Evolutionary conservation across 2,113 vertebrate species (phyloP).

Genomic region (Nothobranchius furzeri): DNA sequence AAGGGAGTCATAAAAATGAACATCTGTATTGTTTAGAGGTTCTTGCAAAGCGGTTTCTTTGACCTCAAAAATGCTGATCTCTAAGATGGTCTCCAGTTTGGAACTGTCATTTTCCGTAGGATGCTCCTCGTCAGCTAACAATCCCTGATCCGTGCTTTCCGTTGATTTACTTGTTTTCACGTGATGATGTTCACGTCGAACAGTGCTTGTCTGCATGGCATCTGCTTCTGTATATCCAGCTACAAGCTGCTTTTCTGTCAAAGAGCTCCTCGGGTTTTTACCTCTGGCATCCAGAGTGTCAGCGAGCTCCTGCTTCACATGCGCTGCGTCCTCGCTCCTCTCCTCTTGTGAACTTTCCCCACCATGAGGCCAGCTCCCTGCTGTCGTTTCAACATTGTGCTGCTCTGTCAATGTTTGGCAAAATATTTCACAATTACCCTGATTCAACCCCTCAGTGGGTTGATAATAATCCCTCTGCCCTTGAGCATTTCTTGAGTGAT

Average conservation of each 20-base stretch:
- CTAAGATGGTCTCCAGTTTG: constrained; percentile 70
- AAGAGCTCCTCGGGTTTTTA: constrained; percentile 35
- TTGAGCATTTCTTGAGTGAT: constrained; percentile 18
- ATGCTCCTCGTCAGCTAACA: constrained; percentile 26
- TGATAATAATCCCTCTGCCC: constrained; percentile 23
- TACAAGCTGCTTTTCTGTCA: constrained; percentile 4
- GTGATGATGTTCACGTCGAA: constrained; percentile 17
- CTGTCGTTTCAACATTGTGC: constrained; percentile 31
- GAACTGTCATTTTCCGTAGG: constrained; percentile 40
- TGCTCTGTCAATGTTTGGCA: constrained; percentile 47
- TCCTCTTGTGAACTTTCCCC: constrained; percentile 41
- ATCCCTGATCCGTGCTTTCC: constrained; percentile 9
- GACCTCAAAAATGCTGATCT: constrained; percentile 45
- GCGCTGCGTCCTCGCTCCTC: constrained; percentile 15
- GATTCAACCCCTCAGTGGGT: constrained; percentile 21
- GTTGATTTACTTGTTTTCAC: constrained; percentile 18
- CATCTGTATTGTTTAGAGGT: constrained; percentile 13
- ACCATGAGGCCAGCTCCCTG: constrained; percentile 14
- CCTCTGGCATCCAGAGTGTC: constrained; percentile 35
- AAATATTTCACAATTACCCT: constrained; percentile 42
- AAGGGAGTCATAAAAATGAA: neutral
- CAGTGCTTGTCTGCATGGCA: neutral
- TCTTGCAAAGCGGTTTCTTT: constrained; percentile 20
- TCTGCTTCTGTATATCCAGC: constrained; percentile 16
- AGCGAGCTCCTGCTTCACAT: constrained; percentile 3